Evolutionary conservation across 2,797 vertebrate genomes (phyloP), one percentile per base, ranked within the genome.

Genomic region (Myotis pilosus): DNA sequence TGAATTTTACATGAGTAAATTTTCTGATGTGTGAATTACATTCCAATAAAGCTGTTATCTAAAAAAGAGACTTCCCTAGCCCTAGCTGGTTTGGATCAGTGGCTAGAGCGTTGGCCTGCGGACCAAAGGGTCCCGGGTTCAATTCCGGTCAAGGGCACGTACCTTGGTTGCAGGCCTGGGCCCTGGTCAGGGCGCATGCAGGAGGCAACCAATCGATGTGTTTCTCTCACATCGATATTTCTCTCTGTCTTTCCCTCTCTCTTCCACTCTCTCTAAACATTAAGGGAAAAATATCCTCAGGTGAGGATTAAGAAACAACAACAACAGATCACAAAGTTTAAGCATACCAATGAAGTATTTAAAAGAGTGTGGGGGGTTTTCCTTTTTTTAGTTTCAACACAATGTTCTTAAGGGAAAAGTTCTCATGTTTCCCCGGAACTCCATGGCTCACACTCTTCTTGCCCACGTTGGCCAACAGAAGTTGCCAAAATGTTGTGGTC

Each of bases 361-460:
- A 78, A 44, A 64, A 44, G 9, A 6, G 23, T 57, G 23, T 25
- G 47, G 12, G 51, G 51, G 49, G 3, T 62, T 44, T 82, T 22
- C 23, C 55, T 64, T 44, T 38, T 51, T 72, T 16, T 20, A 17
- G n/a, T 88, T 91, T 87, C 60, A 68, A 87, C 16, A 93, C 72
- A n/a, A 13, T 17, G 44, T 36, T 78, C 83, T 60, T 60, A 28
- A 11, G 57, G 57, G 57, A 60, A 92, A 76, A 41, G 33, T 80
- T 74, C 87, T 94, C n/a, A 17, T 20, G 44, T 49, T 75, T 95
- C 92, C 96, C 72, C 38, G 85, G 86, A 96, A 94, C 30, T 22
- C 41, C 8, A 8, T 16, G 25, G 33, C 7, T 76, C 28, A 11
- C n/a, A 47, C 23, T 8, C 41, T 20, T 15, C 41, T 30, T 80